A percentile compares a stretch with the other conserved stretches of the same genome.
phyloP scores from a whole-genome alignment of 2,888 invertebrate genomes.

The Brachylomia viminalis region DNA sequence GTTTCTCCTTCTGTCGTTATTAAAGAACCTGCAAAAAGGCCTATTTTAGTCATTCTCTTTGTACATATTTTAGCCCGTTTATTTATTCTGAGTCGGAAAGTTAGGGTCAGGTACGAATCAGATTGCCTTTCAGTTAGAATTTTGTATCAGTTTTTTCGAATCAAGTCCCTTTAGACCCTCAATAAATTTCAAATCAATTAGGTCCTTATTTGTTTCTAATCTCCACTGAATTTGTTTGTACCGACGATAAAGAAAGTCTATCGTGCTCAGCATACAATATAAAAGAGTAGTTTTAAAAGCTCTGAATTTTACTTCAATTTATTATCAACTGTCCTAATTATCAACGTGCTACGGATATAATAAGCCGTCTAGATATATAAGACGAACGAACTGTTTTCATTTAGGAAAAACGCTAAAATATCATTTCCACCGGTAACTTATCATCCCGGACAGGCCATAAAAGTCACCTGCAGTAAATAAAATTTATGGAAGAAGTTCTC shows the following conservation, averaged over 20 bases:
- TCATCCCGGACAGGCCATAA: constrained; percentile 11
- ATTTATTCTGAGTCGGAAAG: constrained; percentile 26
- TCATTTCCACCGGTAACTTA: neutral
- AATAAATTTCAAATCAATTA: constrained; percentile 37
- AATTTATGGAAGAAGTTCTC: constrained; percentile 32
- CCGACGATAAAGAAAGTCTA: neutral
- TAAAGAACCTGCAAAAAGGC: neutral
- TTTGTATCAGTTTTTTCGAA: constrained; percentile 18
- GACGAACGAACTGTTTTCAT: neutral
- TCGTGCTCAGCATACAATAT: neutral
- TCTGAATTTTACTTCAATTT: neutral
- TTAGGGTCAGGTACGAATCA: constrained; percentile 11
- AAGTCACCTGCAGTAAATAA: constrained; percentile 25
- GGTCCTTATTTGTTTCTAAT: constrained; percentile 12
- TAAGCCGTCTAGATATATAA: neutral
- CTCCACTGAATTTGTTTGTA: constrained; percentile 22
- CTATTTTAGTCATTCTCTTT: constrained; percentile 43
- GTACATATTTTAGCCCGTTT: constrained; percentile 32
- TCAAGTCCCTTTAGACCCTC: constrained; percentile 17
- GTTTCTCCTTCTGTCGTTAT: constrained; percentile 29
- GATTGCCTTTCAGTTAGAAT: constrained; percentile 23
- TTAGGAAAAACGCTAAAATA: neutral
- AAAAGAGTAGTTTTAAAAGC: neutral
- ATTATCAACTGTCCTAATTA: neutral
- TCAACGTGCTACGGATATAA: neutral